Evolutionary conservation across 2,888 invertebrate genomes (phyloP).

Genomic region (Fissipunctia ypsillon): DNA sequence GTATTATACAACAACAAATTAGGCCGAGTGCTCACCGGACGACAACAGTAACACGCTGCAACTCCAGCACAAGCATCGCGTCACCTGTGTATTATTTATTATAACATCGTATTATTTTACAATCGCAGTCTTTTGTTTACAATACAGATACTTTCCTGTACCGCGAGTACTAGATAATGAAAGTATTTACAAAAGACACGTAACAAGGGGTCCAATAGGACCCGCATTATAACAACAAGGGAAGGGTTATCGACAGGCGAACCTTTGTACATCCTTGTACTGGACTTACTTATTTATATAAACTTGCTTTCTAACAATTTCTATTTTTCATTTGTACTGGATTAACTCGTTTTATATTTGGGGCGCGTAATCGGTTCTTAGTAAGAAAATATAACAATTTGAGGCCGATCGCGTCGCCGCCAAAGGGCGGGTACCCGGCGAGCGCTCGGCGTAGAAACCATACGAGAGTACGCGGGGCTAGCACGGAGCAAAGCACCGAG

Average conservation of each 20-base stretch:
- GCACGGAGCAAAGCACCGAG: slow-evolving; percentile 79
- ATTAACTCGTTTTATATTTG: slow-evolving; percentile 29
- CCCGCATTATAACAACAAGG: slow-evolving; percentile 58
- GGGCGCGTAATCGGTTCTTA: slow-evolving; percentile 41
- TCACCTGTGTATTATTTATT: slow-evolving; percentile 51
- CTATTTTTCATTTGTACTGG: slow-evolving; percentile 58
- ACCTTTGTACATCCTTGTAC: slow-evolving; percentile 33
- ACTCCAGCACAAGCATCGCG: slow-evolving; percentile 48
- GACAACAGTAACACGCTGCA: slow-evolving; percentile 35
- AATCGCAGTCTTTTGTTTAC: slow-evolving; percentile 63
- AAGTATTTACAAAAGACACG: slow-evolving; percentile 68
- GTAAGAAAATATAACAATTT: slow-evolving; percentile 58
- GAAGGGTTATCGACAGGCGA: slow-evolving; percentile 54
- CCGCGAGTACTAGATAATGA: slow-evolving; percentile 58
- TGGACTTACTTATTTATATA: slow-evolving; percentile 51
- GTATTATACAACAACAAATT: slow-evolving; percentile 79
- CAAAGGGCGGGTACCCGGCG: slow-evolving; percentile 25
- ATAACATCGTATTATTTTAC: slow-evolving; percentile 62
- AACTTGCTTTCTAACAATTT: slow-evolving; percentile 48
- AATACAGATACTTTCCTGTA: slow-evolving; percentile 65
- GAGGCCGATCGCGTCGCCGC: slow-evolving; percentile 22
- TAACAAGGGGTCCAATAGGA: slow-evolving; percentile 59
- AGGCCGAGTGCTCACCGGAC: slow-evolving; percentile 61
- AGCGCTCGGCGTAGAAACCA: slow-evolving; percentile 48
- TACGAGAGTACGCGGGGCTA: slow-evolving; percentile 62